phyloP scores from a whole-genome alignment of 2,797 vertebrate genomes.

The Petrocephalus sullivani region DNA sequence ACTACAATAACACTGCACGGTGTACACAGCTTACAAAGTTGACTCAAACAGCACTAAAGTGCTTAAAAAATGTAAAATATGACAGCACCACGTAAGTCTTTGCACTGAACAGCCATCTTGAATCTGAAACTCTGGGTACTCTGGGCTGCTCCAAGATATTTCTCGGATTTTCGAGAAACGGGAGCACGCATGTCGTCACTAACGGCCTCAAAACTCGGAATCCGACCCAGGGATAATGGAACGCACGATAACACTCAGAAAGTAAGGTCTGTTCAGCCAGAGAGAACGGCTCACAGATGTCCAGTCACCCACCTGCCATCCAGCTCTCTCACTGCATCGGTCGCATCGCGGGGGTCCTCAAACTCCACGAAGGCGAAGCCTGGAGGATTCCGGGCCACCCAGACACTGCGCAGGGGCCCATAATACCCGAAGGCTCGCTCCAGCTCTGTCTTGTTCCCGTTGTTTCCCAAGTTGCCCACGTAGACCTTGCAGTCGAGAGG shows the following conservation, averaged over 20 bases:
- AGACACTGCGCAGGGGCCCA: slow-evolving; percentile 89
- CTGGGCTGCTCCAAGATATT: no score
- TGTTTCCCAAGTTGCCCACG: slow-evolving; percentile 94
- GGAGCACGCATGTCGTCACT: no score
- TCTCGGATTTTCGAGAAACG: no score
- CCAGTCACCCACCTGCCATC: slow-evolving; percentile 79
- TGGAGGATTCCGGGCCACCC: slow-evolving; percentile 94
- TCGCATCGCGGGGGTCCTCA: slow-evolving; percentile 93
- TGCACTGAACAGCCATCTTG: no score
- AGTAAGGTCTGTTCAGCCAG: background rate
- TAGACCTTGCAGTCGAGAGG: slow-evolving; percentile 97
- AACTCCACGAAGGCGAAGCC: slow-evolving; percentile 97
- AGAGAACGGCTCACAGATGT: background rate
- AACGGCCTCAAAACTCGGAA: no score
- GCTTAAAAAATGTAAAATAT: no score
- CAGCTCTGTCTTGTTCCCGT: slow-evolving; percentile 95
- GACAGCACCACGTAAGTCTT: no score
- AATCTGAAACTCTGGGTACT: no score
- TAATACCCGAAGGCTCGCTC: slow-evolving; percentile 93
- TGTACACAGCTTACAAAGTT: no score
- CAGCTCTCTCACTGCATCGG: slow-evolving; percentile 90
- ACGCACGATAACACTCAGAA: background rate
- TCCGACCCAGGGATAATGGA: no score
- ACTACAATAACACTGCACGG: no score
- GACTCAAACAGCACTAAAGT: no score